Conservation (phyloP, 2,113 vertebrate genomes). For the Thermophis baileyi region DNA sequence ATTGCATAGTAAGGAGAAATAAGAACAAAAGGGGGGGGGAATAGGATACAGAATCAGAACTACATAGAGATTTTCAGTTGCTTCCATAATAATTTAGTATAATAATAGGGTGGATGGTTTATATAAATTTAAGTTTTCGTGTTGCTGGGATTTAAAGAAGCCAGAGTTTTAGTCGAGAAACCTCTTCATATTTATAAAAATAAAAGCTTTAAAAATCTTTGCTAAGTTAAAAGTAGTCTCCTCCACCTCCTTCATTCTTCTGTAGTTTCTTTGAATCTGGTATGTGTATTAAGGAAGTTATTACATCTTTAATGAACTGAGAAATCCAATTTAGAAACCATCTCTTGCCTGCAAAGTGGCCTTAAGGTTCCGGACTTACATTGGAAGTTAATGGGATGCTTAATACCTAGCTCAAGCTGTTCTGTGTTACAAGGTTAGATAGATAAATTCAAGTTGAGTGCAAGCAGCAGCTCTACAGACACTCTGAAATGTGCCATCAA, state of each 20-base stretch:
- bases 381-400: constrained; percentile 5
- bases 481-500: background rate
- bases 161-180: background rate
- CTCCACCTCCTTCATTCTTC: background rate
- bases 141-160: constrained; percentile 4
- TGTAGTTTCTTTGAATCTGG: background rate
- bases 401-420: background rate
- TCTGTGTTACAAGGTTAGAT: background rate
- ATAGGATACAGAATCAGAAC: background rate
- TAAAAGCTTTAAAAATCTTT: background rate
- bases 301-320: constrained; percentile 34
- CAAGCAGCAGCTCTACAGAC: background rate
- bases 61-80: background rate
- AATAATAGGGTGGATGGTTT: background rate
- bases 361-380: constrained; percentile 30
- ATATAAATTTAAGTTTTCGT: background rate
- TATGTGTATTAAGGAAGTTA: constrained; percentile 19
- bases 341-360: background rate
- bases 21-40: background rate
- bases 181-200: constrained; percentile 4
- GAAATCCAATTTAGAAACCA: constrained; percentile 30
- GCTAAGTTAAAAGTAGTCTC: background rate
- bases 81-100: background rate
- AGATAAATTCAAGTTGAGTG: background rate
- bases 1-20: background rate